These are phyloP conservation scores for Sinotaia quadrata DNA, from an alignment of 2,888 invertebrate species.

Conservation along the genomic window DNA sequence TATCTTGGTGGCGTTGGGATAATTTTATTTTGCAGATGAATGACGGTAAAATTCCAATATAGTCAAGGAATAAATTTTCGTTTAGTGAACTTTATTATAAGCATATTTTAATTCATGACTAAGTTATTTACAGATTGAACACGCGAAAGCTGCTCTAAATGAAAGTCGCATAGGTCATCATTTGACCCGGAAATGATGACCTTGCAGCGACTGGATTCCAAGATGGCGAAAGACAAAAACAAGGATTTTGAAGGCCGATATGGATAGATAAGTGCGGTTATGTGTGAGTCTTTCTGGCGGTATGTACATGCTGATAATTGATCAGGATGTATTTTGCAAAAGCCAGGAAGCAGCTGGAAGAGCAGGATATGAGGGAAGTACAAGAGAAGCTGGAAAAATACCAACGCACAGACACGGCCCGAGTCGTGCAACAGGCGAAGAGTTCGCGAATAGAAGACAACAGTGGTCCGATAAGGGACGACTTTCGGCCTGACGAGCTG, in stretches of 20 bases:
- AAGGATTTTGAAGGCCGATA: constrained; percentile 24
- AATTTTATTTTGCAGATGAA: too few relatives aligned
- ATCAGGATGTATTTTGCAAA: constrained; percentile 38
- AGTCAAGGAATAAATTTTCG: too few relatives aligned
- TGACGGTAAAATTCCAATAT: too few relatives aligned
- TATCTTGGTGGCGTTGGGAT: too few relatives aligned
- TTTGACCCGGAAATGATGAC: constrained; percentile 37
- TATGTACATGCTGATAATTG: constrained; percentile 13
- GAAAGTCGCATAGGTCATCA: constrained; percentile 23
- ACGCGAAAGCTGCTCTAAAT: too few relatives aligned
- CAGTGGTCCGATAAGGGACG: constrained; percentile 16
- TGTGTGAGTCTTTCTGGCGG: constrained; percentile 7
- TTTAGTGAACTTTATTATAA: too few relatives aligned
- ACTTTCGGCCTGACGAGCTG: constrained; percentile 36
- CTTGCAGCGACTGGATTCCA: constrained; percentile 23
- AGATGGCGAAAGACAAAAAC: constrained; percentile 38
- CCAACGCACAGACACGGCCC: constrained; percentile 38
- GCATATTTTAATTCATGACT: too few relatives aligned
- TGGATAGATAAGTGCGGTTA: constrained; percentile 21
- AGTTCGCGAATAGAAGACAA: constrained; percentile 9
- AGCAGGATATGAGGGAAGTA: constrained; percentile 33
- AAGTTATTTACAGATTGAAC: too few relatives aligned
- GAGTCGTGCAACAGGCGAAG: constrained; percentile 34
- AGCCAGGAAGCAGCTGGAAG: constrained; percentile 37
- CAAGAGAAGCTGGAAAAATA: constrained; percentile 28